Evolutionary conservation across 2,113 vertebrate genomes (phyloP).

Genomic region (Verasper variegatus): DNA sequence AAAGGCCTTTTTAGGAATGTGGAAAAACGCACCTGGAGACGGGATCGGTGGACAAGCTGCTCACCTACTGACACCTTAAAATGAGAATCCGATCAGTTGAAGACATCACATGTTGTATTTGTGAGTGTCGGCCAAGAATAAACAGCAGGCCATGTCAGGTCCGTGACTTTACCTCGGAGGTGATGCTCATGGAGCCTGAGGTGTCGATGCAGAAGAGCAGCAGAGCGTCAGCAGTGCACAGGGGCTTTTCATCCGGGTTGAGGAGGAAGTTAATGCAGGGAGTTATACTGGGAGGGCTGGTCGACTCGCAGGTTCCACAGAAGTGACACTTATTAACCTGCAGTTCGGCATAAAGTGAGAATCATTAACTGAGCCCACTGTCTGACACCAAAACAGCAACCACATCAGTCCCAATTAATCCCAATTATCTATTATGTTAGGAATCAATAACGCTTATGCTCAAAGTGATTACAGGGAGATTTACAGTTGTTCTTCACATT

Average conservation of each 20-base stretch:
- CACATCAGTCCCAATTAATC: neutral
- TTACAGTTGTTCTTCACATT: neutral
- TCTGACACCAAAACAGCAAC: neutral
- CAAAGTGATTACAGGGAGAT: neutral
- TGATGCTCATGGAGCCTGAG: constrained; percentile 78
- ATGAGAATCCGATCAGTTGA: constrained; percentile 14
- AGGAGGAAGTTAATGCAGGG: constrained; percentile 64
- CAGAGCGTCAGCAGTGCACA: constrained; percentile 36
- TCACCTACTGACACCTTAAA: constrained; percentile 59
- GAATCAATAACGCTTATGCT: constrained; percentile 14
- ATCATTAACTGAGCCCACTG: neutral
- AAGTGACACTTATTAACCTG: constrained; percentile 76
- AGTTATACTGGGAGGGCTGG: neutral
- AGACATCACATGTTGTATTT: neutral
- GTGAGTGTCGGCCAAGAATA: neutral
- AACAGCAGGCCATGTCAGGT: neutral
- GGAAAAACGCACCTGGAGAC: constrained; percentile 68
- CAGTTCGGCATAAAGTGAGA: neutral
- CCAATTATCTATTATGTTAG: neutral
- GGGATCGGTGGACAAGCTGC: constrained; percentile 50
- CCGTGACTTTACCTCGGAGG: constrained; percentile 58
- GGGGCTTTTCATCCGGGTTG: constrained; percentile 22
- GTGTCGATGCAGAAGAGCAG: constrained; percentile 80
- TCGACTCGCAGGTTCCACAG: constrained; percentile 51
- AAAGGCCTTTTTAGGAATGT: neutral